Base-by-base conservation (phyloP, 2,113 vertebrate genomes). In the Ranitomeya imitator region DNA sequence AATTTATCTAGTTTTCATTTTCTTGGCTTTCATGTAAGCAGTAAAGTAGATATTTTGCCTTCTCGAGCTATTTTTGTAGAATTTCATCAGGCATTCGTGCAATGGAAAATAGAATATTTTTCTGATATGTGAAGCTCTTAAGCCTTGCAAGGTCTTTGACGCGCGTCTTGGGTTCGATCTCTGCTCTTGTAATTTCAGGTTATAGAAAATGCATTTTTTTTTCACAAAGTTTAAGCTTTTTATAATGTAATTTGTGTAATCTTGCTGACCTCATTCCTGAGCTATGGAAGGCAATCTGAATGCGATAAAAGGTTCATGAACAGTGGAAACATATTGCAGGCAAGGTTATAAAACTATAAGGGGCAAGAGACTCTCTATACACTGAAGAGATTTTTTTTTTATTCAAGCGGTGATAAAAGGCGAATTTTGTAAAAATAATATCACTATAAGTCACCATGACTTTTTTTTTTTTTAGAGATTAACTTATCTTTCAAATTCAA, bases 91-190 rank as follows among this genome's bases (percentile, higher is more conserved):
- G 21, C 60, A 69, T 84, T 55, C 54, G 82, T 52, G 19, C 21
- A 65, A 83, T 83, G 61, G 81, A 83, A 83, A 67, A 69, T 26
- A 8, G 55, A 52, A 69, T 84, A 69, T 84, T 26, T 83, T 69
- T 63, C 81, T 83, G 45, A 84, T 69, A 84, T 55, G 63, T 71
- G 63, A 84, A 71, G 63, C 59, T 15, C n/a, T 54, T 69, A 54
- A 69, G 61, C 82, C 65, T 26, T 54, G 8, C 18, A 55, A 55
- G 80, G 82, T 52, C 63, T 63, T 69, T 84, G 82, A 84, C 63
- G 51, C 23, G 45, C 23, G 15, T 71, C 63, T 23, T 55, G 45
- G 18, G 51, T 23, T 51, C 63, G 6, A 12, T 83, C 61, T 45
- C n/a, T 14, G n/a, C 60, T 84, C 63, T 23, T 71, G 63, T 84